phyloP scores from a whole-genome alignment of 1,140 invertebrate species.

The Oppia nitens region DNA sequence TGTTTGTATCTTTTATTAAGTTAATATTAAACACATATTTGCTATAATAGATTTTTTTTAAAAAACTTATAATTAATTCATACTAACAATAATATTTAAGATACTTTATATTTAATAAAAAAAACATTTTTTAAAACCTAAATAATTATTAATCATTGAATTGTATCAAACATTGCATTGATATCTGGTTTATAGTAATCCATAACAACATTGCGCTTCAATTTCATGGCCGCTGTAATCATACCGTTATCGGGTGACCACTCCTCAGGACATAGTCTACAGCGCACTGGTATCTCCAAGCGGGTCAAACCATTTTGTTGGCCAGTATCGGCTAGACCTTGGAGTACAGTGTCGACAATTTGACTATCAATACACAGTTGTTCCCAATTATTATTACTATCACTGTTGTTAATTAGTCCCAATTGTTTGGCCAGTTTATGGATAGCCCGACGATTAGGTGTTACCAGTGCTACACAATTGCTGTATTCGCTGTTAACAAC shows the following conservation, averaged over 20 bases:
- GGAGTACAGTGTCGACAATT: constrained; percentile 39
- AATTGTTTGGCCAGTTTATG: constrained; percentile 45
- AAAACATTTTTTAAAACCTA: no score
- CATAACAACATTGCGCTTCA: constrained; percentile 13
- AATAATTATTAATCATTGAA: no score
- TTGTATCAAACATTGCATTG: constrained; percentile 5
- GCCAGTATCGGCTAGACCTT: constrained; percentile 56
- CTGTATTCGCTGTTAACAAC: constrained; percentile 69
- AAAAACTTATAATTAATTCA: no score
- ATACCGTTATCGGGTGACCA: constrained; percentile 35
- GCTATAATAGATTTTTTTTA: no score
- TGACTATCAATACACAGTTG: constrained; percentile 49
- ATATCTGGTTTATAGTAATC: constrained; percentile 8
- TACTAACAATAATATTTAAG: no score
- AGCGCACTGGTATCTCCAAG: constrained; percentile 30
- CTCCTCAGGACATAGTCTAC: constrained; percentile 26
- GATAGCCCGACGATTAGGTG: constrained; percentile 52
- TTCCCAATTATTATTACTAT: no score
- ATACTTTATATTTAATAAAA: no score
- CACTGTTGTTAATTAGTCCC: constrained; percentile 37
- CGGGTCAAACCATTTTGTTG: constrained; percentile 39
- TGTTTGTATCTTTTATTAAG: no score
- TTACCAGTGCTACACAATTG: constrained; percentile 74
- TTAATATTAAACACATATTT: no score
- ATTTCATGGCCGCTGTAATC: constrained; percentile 35